These are phyloP conservation scores for Cataglyphis cursor DNA, from an alignment of 2,888 invertebrate genomes.

Conservation along the genomic window DNA sequence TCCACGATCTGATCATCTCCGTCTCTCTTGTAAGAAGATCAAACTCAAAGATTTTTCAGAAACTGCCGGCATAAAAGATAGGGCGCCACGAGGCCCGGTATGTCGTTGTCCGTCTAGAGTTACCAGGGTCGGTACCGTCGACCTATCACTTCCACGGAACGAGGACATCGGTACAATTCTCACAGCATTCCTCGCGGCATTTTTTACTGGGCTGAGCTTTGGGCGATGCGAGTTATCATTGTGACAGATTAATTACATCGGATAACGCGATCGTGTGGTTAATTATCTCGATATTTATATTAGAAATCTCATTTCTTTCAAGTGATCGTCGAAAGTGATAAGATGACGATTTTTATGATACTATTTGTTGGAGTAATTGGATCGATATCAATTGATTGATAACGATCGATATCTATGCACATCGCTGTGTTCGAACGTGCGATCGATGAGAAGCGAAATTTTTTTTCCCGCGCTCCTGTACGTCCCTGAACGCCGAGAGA, in stretches of 20 bases:
- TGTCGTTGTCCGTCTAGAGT: constrained; percentile 83
- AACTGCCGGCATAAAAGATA: constrained; percentile 83
- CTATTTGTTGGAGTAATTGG: background rate
- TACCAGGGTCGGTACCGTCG: constrained; percentile 77
- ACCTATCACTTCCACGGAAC: constrained; percentile 53
- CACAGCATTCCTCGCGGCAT: constrained; percentile 40
- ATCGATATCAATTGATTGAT: background rate
- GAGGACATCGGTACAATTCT: constrained; percentile 48
- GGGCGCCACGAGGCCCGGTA: constrained; percentile 82
- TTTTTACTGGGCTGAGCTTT: constrained; percentile 14
- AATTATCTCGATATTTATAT: constrained; percentile 13
- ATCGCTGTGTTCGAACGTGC: background rate
- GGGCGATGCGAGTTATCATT: constrained; percentile 4
- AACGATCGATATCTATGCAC: background rate
- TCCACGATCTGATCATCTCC: constrained; percentile 29
- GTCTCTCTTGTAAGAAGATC: constrained; percentile 74
- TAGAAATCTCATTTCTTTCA: background rate
- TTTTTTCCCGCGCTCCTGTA: constrained; percentile 19
- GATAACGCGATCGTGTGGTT: constrained; percentile 24
- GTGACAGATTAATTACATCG: constrained; percentile 25
- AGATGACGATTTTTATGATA: background rate
- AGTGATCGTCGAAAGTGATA: background rate
- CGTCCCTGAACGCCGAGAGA: constrained; percentile 67
- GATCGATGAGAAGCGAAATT: constrained; percentile 6
- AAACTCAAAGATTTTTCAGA: constrained; percentile 82